Percentiles rank a stretch among this genome's conserved stretches.
Conservation (phyloP, 2,888 invertebrate species). For the Caenorhabditis drosophilae region DNA sequence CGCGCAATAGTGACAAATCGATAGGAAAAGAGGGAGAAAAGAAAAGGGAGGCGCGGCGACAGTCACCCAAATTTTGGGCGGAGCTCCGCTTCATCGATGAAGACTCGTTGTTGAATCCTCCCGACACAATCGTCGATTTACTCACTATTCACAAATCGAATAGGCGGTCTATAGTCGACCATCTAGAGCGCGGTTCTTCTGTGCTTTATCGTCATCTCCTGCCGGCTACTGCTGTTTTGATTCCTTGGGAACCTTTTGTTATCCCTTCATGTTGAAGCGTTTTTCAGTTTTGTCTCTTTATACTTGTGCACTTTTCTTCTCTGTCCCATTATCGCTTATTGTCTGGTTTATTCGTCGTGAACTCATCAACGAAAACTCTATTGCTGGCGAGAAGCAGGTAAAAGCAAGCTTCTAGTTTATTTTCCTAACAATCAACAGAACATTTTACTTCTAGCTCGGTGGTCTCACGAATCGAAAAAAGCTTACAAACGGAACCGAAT, state of each 20-base stretch:
- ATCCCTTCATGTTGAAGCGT: slow-evolving; percentile 42
- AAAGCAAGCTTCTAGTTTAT: not conserved
- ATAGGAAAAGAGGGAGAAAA: slow-evolving; percentile 1
- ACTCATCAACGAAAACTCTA: slow-evolving; percentile 61
- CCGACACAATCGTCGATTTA: slow-evolving; percentile 30
- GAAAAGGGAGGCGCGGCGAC: not conserved
- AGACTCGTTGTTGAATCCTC: slow-evolving; percentile 16
- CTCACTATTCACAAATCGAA: slow-evolving; percentile 40
- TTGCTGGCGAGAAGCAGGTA: slow-evolving; percentile 63
- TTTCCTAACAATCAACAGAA: not conserved
- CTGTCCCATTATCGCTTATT: slow-evolving; percentile 63
- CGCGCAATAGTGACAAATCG: too few species aligned
- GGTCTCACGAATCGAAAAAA: slow-evolving; percentile 25
- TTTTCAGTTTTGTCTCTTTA: slow-evolving; percentile 43
- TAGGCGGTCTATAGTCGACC: slow-evolving; percentile 36
- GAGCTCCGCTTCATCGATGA: slow-evolving; percentile 1
- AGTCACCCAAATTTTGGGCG: not conserved
- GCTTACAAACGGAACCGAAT: slow-evolving; percentile 13
- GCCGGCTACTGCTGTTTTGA: not conserved
- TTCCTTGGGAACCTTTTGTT: slow-evolving; percentile 7
- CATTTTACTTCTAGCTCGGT: slow-evolving; percentile 21
- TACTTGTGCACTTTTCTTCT: slow-evolving; percentile 55
- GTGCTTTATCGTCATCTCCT: slow-evolving; percentile 34
- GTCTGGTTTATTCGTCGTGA: slow-evolving; percentile 67
- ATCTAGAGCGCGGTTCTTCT: slow-evolving; percentile 38